phyloP scores from a whole-genome alignment of 1,140 invertebrate genomes.

The Drosophila equinoxialis region DNA sequence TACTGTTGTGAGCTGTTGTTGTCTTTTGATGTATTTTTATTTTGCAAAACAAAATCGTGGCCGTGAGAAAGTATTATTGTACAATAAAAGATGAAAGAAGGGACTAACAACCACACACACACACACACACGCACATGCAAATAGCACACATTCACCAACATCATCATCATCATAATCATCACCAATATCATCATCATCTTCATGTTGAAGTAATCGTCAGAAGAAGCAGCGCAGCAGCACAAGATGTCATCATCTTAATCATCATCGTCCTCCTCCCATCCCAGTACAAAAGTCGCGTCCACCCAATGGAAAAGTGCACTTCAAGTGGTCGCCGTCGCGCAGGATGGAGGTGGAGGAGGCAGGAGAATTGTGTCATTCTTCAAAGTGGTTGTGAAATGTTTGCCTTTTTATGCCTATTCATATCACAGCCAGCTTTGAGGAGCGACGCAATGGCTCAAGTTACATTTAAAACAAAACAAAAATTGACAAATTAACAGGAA shows the following conservation, averaged over 20 bases:
- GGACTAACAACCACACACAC: neutral
- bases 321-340: neutral
- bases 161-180: neutral
- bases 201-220: conserved; percentile 8
- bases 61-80: conserved; percentile 52
- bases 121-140: neutral
- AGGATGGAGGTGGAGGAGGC: neutral
- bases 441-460: conserved; percentile 85
- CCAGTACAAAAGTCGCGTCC: neutral
- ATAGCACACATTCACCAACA: neutral
- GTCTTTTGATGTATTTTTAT: conserved; percentile 46
- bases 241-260: neutral
- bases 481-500: conserved; percentile 16
- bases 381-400: conserved; percentile 92
- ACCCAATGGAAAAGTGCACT: neutral
- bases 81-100: conserved; percentile 20
- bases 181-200: neutral
- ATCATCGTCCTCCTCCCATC: conserved; percentile 4
- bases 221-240: neutral
- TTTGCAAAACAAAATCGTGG: conserved; percentile 37
- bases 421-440: conserved; percentile 95
- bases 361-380: conserved; percentile 81
- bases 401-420: conserved; percentile 86
- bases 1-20: conserved; percentile 25
- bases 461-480: conserved; percentile 22